These are phyloP conservation scores for Epizoanthus stellaris DNA, from an alignment of 92 coral and sea anemone genomes.

Conservation along the genomic window DNA sequence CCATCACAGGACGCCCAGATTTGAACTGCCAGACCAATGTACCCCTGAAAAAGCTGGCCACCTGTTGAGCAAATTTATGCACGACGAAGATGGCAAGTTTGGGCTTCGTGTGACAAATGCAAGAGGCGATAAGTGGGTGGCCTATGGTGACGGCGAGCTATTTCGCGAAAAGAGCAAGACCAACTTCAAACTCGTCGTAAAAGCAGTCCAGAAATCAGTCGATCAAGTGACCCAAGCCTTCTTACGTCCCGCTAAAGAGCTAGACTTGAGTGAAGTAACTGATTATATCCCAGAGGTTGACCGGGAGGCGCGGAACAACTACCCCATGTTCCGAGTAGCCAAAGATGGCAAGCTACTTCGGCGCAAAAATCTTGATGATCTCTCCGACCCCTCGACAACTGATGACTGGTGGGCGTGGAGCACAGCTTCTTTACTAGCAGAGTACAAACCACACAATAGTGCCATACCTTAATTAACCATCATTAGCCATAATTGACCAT, in stretches of 20 bases:
- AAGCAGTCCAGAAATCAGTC: constrained; percentile 55
- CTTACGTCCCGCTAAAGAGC: constrained; percentile 19
- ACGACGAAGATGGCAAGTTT: constrained; percentile 78
- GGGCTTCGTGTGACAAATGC: constrained; percentile 77
- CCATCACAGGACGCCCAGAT: constrained; percentile 63
- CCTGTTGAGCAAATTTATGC: constrained; percentile 76
- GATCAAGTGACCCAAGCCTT: constrained; percentile 27
- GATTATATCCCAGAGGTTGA: constrained; percentile 67
- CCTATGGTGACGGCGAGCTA: constrained; percentile 80
- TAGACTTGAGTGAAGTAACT: too few relatives aligned
- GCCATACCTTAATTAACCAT: too few relatives aligned
- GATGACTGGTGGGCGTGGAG: constrained; percentile 52
- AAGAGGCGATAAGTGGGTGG: constrained; percentile 75
- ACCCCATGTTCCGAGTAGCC: constrained; percentile 61
- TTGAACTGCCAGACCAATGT: constrained; percentile 46
- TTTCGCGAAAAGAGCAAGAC: constrained; percentile 39
- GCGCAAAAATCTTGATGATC: constrained; percentile 57
- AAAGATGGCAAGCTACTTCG: constrained; percentile 62
- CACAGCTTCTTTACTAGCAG: constrained; percentile 12
- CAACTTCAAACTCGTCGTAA: constrained; percentile 36
- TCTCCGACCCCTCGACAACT: constrained; percentile 59
- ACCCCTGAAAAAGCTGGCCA: constrained; percentile 56
- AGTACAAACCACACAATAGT: too few relatives aligned
- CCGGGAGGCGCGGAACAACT: constrained; percentile 59
- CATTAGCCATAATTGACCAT: too few relatives aligned